phyloP scores from a whole-genome alignment of 2,888 invertebrate genomes.

The Fissipunctia ypsillon region DNA sequence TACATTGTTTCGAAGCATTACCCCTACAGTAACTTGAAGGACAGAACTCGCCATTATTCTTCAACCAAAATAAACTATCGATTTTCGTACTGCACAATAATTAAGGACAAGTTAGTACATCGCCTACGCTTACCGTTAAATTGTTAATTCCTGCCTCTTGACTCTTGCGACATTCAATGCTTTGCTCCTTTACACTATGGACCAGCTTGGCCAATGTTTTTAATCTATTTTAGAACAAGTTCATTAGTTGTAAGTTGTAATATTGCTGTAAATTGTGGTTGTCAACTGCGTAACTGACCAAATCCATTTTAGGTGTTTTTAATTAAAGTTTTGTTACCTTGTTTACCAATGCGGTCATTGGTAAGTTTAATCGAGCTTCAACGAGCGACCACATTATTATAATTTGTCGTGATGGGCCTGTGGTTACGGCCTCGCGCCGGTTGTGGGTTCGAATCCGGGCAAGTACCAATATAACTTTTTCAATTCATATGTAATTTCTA shows the following conservation, averaged over 20 bases:
- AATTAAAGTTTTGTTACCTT: no score
- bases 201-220: conserved; percentile 25
- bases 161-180: conserved; percentile 43
- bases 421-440: no score
- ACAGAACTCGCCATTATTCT: conserved; percentile 25
- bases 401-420: no score
- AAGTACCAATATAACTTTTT: no score
- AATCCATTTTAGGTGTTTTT: conserved; percentile 12
- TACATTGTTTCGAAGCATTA: no score
- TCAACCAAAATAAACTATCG: conserved; percentile 39
- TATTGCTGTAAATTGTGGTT: conserved; percentile 25
- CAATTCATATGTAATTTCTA: no score
- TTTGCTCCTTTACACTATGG: conserved; percentile 13
- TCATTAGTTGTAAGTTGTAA: conserved; percentile 23
- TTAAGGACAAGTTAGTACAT: conserved; percentile 56
- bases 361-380: no score
- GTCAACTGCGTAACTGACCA: conserved; percentile 16
- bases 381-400: no score
- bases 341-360: no score
- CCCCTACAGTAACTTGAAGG: conserved; percentile 7
- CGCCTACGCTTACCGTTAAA: conserved; percentile 56
- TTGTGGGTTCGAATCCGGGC: no score
- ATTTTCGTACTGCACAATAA: conserved; percentile 53
- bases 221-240: conserved; percentile 40
- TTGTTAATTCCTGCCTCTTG: conserved; percentile 50